These are phyloP conservation scores for Genyomyrus donnyi DNA, from an alignment of 2,113 vertebrate genomes.

Conservation along the genomic window DNA sequence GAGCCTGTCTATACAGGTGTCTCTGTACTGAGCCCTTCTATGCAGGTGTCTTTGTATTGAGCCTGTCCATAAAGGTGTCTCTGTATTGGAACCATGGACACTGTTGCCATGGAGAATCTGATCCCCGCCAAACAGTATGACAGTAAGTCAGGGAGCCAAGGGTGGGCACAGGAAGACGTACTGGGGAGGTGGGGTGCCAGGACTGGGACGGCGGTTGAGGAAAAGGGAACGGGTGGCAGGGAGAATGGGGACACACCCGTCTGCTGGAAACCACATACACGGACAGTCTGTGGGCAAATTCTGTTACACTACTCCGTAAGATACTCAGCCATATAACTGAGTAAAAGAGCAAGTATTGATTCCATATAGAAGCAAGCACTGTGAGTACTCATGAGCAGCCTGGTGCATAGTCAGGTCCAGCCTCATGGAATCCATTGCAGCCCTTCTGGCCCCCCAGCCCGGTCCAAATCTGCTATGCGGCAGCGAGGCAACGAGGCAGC, in stretches of 20 bases:
- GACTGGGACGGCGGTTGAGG: conserved; percentile 11
- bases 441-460: neutral
- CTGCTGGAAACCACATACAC: neutral
- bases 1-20: neutral
- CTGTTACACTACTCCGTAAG: neutral
- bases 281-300: neutral
- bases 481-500: neutral
- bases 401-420: neutral
- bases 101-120: neutral
- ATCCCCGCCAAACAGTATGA: neutral
- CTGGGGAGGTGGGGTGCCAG: conserved; percentile 20
- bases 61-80: neutral
- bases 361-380: neutral
- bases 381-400: neutral
- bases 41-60: neutral
- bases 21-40: neutral
- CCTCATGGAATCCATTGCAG: neutral
- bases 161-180: conserved; percentile 26
- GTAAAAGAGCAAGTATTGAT: neutral
- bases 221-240: neutral
- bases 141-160: conserved; percentile 10
- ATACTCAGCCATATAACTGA: neutral
- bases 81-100: neutral
- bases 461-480: neutral
- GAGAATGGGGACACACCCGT: neutral